Percentiles rank a stretch among this genome's conserved stretches.
Conservation (phyloP, 1,140 invertebrate genomes). For the Drosophila saltans region DNA sequence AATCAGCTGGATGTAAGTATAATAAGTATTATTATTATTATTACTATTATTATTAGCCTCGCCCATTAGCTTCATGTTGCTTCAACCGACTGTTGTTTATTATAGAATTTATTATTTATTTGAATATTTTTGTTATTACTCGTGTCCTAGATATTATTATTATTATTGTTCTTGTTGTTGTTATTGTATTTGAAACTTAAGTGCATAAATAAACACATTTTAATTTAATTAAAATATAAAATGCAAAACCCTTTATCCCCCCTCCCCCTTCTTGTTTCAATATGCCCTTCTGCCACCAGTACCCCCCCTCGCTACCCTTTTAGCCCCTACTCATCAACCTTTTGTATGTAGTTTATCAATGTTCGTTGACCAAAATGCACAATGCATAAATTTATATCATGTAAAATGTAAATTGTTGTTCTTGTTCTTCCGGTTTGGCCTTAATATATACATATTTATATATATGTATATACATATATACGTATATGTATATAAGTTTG, state of each 20-base stretch:
- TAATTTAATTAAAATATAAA: slow-evolving; percentile 59
- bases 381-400: slow-evolving; percentile 65
- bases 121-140: slow-evolving; percentile 35
- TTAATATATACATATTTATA: slow-evolving; percentile 31
- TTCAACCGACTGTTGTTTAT: slow-evolving; percentile 34
- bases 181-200: slow-evolving; percentile 37
- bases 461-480: background rate
- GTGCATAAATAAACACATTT: slow-evolving; percentile 65
- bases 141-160: slow-evolving; percentile 3
- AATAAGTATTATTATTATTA: slow-evolving; percentile 20
- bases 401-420: slow-evolving; percentile 53
- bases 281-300: slow-evolving; percentile 7
- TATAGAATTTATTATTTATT: slow-evolving; percentile 56
- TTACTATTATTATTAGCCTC: slow-evolving; percentile 32
- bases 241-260: slow-evolving; percentile 19
- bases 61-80: slow-evolving; percentile 1
- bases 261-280: slow-evolving; percentile 16
- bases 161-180: slow-evolving; percentile 11
- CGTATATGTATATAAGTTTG: background rate
- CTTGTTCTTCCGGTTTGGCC: slow-evolving; percentile 32
- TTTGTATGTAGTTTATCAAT: slow-evolving; percentile 23
- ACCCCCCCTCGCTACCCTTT: background rate
- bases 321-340: background rate
- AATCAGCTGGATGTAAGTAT: slow-evolving; percentile 26
- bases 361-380: slow-evolving; percentile 45